Conservation (phyloP, 2,113 vertebrate species). For the Baryphthengus martii region DNA sequence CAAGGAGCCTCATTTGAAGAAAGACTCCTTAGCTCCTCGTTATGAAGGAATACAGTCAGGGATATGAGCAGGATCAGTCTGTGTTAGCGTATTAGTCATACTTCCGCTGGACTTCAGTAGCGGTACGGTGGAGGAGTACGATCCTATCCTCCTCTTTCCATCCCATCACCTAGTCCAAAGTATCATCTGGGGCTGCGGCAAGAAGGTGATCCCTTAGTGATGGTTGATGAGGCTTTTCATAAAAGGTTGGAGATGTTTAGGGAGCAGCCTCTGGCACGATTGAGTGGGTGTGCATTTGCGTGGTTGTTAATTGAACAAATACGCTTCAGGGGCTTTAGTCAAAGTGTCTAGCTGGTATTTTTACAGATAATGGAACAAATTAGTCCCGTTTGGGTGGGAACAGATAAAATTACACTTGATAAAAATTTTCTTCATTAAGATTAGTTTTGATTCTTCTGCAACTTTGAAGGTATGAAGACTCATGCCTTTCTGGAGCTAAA, state of each 20-base stretch:
- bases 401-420: slow-evolving; percentile 7
- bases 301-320: slow-evolving; percentile 26
- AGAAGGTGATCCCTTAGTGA: background rate
- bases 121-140: background rate
- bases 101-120: background rate
- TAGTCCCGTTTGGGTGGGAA: slow-evolving; percentile 1
- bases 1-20: background rate
- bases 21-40: background rate
- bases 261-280: background rate
- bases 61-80: background rate
- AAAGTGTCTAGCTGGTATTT: slow-evolving; percentile 10
- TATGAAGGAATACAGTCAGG: background rate
- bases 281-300: background rate
- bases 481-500: background rate
- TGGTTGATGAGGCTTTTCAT: background rate
- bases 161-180: background rate
- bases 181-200: background rate
- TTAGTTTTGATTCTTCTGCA: slow-evolving; percentile 14
- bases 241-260: background rate
- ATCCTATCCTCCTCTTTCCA: background rate
- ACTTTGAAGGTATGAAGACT: background rate
- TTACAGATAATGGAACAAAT: slow-evolving; percentile 35
- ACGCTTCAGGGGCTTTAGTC: background rate
- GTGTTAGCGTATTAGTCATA: background rate
- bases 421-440: slow-evolving; percentile 35